Evolutionary conservation across 2,113 vertebrate species (phyloP).

Genomic region (Pandion haliaetus): DNA sequence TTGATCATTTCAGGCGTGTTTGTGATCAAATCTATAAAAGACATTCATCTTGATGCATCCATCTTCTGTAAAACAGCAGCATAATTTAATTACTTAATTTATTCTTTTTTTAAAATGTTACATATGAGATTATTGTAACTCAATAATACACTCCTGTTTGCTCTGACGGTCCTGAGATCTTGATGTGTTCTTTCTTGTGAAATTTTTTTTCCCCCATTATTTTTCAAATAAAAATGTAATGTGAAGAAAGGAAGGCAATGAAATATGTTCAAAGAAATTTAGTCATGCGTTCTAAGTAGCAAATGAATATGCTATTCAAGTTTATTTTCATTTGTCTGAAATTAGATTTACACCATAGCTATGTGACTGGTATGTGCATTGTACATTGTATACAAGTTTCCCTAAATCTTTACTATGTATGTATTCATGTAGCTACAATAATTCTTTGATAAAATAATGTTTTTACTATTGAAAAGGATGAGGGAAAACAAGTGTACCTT

Average conservation of each 20-base stretch:
- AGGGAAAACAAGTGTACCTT: background rate
- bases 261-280: background rate
- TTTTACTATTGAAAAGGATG: background rate
- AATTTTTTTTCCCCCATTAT: background rate
- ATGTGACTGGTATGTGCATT: background rate
- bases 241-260: background rate
- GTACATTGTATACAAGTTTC: background rate
- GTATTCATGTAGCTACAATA: background rate
- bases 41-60: background rate
- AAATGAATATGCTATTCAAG: background rate
- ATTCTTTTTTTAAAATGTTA: background rate
- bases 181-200: background rate
- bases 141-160: background rate
- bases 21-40: background rate
- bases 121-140: background rate
- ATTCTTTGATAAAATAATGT: background rate
- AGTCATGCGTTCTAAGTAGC: background rate
- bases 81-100: background rate
- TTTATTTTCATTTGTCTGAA: background rate
- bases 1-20: background rate
- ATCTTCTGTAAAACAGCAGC: background rate
- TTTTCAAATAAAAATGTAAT: background rate
- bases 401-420: background rate
- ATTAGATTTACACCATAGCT: background rate
- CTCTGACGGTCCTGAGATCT: background rate